Evolutionary conservation across 2,888 invertebrate genomes (phyloP).

Genomic region (Pteria penguin): DNA sequence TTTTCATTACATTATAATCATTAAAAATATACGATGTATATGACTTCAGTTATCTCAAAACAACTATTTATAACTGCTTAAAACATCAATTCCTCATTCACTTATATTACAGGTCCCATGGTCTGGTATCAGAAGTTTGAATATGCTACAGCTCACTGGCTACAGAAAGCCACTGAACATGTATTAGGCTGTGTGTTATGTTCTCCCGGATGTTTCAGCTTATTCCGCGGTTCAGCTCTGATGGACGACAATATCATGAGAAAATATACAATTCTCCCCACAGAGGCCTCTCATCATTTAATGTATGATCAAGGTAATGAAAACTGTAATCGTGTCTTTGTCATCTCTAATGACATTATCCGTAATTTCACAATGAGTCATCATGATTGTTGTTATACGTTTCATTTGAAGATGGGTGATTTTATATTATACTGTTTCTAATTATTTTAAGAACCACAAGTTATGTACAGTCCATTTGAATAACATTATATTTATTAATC

Average conservation of each 20-base stretch:
- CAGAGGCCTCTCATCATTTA: constrained; percentile 97
- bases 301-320: constrained; percentile 96
- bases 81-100: too few species aligned
- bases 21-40: too few species aligned
- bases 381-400: neutral
- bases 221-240: constrained; percentile 97
- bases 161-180: constrained; percentile 99
- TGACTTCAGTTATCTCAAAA: too few species aligned
- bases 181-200: constrained; percentile 99
- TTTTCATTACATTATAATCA: too few species aligned
- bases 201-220: constrained; percentile 95
- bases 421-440: neutral
- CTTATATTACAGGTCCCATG: constrained; percentile 92
- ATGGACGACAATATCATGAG: constrained; percentile 99
- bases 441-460: too few species aligned
- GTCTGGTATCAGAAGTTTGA: constrained; percentile 99
- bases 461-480: too few species aligned
- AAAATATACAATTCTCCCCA: constrained; percentile 93
- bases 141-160: constrained; percentile 99
- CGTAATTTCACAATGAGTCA: neutral
- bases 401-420: neutral
- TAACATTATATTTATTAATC: too few species aligned
- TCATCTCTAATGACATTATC: neutral
- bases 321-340: neutral
- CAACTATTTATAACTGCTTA: too few species aligned